A percentile compares a stretch with the other conserved stretches of the same genome.
phyloP scores from a whole-genome alignment of 2,797 vertebrate species.

The Dipus sagitta region DNA sequence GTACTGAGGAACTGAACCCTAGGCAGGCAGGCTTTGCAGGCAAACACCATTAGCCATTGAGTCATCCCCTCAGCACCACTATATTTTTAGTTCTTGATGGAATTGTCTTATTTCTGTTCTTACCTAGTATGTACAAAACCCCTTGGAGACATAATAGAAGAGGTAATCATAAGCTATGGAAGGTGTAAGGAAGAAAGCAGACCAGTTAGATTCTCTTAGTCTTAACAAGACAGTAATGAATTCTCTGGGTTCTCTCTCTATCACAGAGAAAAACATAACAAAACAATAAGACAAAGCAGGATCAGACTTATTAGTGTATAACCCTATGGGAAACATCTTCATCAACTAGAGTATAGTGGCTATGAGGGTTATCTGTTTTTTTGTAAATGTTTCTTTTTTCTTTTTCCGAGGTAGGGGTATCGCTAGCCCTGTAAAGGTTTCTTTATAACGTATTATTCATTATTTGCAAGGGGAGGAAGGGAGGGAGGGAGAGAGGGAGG shows the following conservation, averaged over 20 bases:
- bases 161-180: not conserved
- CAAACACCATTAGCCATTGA: too few species aligned
- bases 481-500: too few species aligned
- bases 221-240: not conserved
- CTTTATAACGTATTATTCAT: too few species aligned
- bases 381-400: not conserved
- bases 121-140: not conserved
- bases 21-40: too few species aligned
- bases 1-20: too few species aligned
- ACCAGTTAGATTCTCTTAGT: not conserved
- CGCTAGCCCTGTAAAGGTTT: too few species aligned
- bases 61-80: not conserved
- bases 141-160: not conserved
- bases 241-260: not conserved
- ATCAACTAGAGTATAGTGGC: not conserved
- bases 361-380: not conserved
- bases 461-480: not conserved
- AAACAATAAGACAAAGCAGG: not conserved
- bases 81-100: constrained; percentile 9
- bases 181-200: not conserved
- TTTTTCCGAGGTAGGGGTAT: too few species aligned
- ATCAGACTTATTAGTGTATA: not conserved
- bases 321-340: not conserved
- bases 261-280: not conserved
- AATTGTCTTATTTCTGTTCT: not conserved